Conservation (phyloP, 2,797 vertebrate species). For the Dromococcyx pavoninus region DNA sequence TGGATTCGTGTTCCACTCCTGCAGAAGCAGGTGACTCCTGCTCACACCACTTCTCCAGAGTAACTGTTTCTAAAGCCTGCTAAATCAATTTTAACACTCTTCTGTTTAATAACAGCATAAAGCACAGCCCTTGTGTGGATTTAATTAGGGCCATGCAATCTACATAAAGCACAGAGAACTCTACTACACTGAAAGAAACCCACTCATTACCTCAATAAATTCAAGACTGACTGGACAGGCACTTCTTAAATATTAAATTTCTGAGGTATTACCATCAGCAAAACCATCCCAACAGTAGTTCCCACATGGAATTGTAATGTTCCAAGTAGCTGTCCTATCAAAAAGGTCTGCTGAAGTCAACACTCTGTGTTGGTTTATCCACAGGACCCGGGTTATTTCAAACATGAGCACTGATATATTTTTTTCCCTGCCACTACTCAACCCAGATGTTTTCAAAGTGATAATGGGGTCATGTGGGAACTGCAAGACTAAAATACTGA, state of each 20-base stretch:
- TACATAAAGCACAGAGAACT: neutral
- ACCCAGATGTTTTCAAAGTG: neutral
- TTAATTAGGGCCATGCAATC: neutral
- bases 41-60: neutral
- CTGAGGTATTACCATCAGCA: neutral
- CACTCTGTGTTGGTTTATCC: neutral
- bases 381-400: neutral
- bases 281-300: neutral
- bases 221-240: neutral
- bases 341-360: neutral
- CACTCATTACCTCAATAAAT: neutral
- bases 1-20: neutral
- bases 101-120: constrained; percentile 34
- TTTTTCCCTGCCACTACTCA: neutral
- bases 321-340: neutral
- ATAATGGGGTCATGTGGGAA: neutral
- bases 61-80: neutral
- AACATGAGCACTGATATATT: neutral
- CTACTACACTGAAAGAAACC: neutral
- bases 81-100: constrained; percentile 11
- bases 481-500: neutral
- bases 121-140: neutral
- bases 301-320: neutral
- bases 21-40: neutral
- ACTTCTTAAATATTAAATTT: neutral